phyloP scores from a whole-genome alignment of 1,140 invertebrate genomes.

The Tribolium castaneum region DNA sequence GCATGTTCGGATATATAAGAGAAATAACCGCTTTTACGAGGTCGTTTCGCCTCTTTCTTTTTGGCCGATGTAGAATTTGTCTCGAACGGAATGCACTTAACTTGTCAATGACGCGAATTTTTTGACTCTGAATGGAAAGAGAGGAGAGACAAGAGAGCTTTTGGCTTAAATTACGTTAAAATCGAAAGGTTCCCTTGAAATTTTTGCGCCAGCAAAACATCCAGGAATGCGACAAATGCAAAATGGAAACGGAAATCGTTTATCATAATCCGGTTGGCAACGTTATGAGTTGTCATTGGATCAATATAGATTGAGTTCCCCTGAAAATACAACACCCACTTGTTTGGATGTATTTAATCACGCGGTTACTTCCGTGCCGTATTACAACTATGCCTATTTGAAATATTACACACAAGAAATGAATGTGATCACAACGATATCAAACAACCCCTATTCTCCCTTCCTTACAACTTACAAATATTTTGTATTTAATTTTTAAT shows the following conservation, averaged over 20 bases:
- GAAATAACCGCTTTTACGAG: constrained; percentile 40
- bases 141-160: background rate
- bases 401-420: background rate
- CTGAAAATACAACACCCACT: constrained; percentile 22
- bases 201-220: background rate
- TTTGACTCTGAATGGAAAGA: background rate
- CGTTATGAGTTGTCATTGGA: constrained; percentile 6
- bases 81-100: constrained; percentile 37
- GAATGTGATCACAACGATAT: background rate
- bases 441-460: background rate
- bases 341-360: constrained; percentile 8
- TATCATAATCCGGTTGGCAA: constrained; percentile 1
- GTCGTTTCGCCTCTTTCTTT: constrained; percentile 4
- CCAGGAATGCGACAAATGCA: constrained; percentile 4
- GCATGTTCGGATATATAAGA: constrained; percentile 39
- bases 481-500: too few relatives aligned
- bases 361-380: background rate
- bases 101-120: constrained; percentile 21
- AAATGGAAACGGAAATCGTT: constrained; percentile 19
- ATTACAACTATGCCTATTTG: background rate
- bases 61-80: constrained; percentile 9
- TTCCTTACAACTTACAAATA: too few relatives aligned
- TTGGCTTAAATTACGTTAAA: constrained; percentile 15
- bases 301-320: constrained; percentile 9
- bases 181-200: background rate